Evolutionary conservation across 2,888 invertebrate genomes (phyloP), one percentile per base, ranked within the genome.

Genomic region (Andrena trimmerana): DNA sequence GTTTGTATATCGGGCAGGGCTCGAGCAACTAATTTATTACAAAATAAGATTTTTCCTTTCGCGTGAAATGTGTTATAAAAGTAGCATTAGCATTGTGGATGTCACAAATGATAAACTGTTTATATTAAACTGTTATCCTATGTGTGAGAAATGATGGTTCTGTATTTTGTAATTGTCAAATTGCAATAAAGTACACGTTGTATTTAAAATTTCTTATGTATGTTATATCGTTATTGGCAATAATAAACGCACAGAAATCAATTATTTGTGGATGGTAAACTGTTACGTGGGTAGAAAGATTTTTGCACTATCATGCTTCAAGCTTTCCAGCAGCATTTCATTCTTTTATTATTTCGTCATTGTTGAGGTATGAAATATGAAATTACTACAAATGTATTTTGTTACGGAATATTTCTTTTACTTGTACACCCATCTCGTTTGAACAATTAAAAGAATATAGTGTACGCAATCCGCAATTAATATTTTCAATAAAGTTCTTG

Each of bases 261-360:
- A 13, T 36, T n/a, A 24, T 73, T 27, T 29, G 42, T 13, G 42
- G 13, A 42, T 42, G 42, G 36, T 62, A 10, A 33, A 52, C 29
- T 2, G 20, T 24, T 54, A 36, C 27, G 2, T 59, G 7, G 13
- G 20, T 42, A 13, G 24, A 31, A 24, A 65, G 33, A 29, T 8
- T 20, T 73, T 20, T 73, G 42, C 52, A 50, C 48, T 16, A 66
- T 60, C 29, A 57, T 8, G 70, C 62, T 82, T 81, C n/a, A 59
- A 27, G 76, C 63, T 71, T 81, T 7, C 3, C 24, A 71, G 31
- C 33, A 59, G 29, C 20, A 20, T 20, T 81, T 52, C 13, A 65
- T 54, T 77, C n/a, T 4, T 7, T 31, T 16, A 69, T 31, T 66
- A 13, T 36, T 50, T 42, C 1, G 59, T 80, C 42, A 13, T 5